phyloP scores from a whole-genome alignment of 2,113 vertebrate species.

The Pagrus major region DNA sequence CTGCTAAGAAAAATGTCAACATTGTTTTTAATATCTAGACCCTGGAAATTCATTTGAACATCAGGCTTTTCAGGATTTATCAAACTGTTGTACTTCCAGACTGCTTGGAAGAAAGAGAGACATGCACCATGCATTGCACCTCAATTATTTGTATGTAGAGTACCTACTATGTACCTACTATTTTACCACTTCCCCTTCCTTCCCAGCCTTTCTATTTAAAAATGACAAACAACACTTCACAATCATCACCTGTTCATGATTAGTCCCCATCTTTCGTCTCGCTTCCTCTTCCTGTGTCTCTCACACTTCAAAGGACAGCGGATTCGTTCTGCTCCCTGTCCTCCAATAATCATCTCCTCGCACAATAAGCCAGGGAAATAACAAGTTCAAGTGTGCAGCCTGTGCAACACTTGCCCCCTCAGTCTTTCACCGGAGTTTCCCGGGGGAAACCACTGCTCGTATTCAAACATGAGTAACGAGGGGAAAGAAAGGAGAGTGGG shows the following conservation, averaged over 20 bases:
- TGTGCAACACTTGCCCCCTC: constrained; percentile 39
- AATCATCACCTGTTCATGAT: constrained; percentile 22
- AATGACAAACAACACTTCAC: constrained; percentile 5
- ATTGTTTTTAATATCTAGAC: background rate
- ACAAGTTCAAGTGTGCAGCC: constrained; percentile 57
- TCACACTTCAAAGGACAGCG: constrained; percentile 38
- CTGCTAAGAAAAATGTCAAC: background rate
- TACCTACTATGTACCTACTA: background rate
- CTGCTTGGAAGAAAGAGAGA: background rate
- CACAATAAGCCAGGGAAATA: constrained; percentile 53
- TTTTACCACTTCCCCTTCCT: background rate
- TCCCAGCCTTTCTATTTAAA: background rate
- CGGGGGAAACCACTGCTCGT: background rate
- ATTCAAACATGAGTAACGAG: constrained; percentile 47
- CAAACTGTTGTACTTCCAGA: background rate
- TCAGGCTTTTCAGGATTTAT: background rate
- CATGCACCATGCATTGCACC: background rate
- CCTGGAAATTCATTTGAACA: background rate
- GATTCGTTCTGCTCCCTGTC: constrained; percentile 14
- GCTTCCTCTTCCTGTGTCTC: constrained; percentile 23
- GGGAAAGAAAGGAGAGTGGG: constrained; percentile 36
- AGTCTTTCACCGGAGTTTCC: constrained; percentile 21
- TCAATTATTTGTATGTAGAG: no score
- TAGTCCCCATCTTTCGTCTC: constrained; percentile 29
- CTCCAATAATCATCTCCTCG: constrained; percentile 37